Evolutionary conservation across 2,113 vertebrate genomes (phyloP).

Genomic region (Cyanistes caeruleus): DNA sequence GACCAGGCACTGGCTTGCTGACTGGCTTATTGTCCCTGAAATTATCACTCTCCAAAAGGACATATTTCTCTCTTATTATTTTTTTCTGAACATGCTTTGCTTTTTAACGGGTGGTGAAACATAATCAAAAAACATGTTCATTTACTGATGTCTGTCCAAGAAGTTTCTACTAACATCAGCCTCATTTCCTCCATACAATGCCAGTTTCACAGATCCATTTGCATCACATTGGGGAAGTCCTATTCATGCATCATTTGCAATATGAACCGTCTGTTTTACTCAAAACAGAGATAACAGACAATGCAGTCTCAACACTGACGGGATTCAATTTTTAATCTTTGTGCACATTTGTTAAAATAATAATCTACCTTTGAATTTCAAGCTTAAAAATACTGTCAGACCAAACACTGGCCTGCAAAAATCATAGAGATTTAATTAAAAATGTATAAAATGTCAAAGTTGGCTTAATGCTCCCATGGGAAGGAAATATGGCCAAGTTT

Average conservation of each 20-base stretch:
- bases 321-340: conserved; percentile 1
- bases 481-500: neutral
- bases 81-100: neutral
- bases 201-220: conserved; percentile 7
- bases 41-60: neutral
- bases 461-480: neutral
- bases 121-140: neutral
- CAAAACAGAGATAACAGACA: conserved; percentile 56
- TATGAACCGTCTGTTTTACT: conserved; percentile 57
- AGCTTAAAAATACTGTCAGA: conserved; percentile 28
- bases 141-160: neutral
- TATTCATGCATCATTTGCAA: conserved; percentile 58
- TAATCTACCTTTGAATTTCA: conserved; percentile 37
- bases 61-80: neutral
- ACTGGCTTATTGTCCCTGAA: neutral
- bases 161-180: conserved; percentile 13
- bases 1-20: neutral
- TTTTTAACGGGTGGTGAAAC: neutral
- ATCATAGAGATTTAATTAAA: conserved; percentile 48
- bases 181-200: neutral
- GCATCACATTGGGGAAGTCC: neutral
- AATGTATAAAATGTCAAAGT: neutral
- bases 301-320: conserved; percentile 5
- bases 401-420: neutral
- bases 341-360: conserved; percentile 33